A percentile compares a stretch with the other conserved stretches of the same genome.
Conservation (phyloP, 2,113 vertebrate genomes). For the Machaerirhynchus nigripectus region DNA sequence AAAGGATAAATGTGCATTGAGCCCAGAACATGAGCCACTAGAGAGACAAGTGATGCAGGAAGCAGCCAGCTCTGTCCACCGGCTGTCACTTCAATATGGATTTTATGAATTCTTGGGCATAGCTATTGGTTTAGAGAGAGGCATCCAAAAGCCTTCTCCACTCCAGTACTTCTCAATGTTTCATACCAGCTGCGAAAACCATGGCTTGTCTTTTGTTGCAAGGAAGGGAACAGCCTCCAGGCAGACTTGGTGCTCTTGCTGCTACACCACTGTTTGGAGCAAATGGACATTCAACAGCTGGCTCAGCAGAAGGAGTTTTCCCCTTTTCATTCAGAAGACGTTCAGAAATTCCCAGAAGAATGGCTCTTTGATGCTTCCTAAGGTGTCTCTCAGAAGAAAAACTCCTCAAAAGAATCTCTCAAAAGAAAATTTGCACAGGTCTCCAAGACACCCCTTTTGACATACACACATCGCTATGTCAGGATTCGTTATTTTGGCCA, state of each 20-base stretch:
- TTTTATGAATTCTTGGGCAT: conserved; percentile 63
- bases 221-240: neutral
- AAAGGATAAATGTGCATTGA: conserved; percentile 51
- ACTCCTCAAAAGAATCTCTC: neutral
- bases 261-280: neutral
- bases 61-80: conserved; percentile 49
- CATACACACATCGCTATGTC: rapidly evolving
- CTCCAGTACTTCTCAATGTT: neutral
- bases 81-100: conserved; percentile 66
- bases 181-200: neutral
- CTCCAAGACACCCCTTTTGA: neutral
- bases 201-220: neutral
- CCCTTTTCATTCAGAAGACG: neutral
- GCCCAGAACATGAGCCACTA: conserved; percentile 49
- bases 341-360: neutral
- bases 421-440: neutral
- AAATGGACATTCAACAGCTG: neutral
- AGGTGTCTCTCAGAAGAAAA: neutral
- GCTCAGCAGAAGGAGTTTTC: neutral
- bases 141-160: neutral
- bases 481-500: neutral
- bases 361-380: neutral
- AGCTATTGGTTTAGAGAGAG: neutral
- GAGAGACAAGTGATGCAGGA: conserved; percentile 43
- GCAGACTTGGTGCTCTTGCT: neutral